Base-by-base conservation (phyloP, 53 echinoderm and acorn worm genomes). In the Paracentrotus lividus region DNA sequence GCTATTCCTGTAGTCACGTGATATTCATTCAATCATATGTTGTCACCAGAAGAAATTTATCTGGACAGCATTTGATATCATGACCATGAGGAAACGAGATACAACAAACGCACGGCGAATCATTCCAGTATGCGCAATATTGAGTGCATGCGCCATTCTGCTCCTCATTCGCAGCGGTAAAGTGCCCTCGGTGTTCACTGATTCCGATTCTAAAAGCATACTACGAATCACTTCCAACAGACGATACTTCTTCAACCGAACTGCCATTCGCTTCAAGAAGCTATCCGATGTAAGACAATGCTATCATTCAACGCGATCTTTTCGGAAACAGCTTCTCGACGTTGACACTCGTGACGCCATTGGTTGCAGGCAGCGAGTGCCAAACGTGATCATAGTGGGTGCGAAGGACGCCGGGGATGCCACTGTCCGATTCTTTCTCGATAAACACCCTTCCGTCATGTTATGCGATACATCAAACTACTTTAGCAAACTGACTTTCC, bases 241-340 rank as follows among this genome's bases (percentile, higher is more conserved):
- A 64, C 90, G 90, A 45, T 89, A 89, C 90, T 66, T 89, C 44
- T 89, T 42, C 65, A 89, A 89, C 47, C 90, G 90, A 21, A 89
- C 90, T 23, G 90, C 90, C 26, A 89, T 89, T 24, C 60, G 90
- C 29, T 64, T n/a, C 9, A 89, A 61, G 90, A 89, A 89, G 24
- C 8, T 10, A 56, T 59, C 90, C 0, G 90, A 89, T 34, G 58
- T 89, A 16, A 42, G 90, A 64, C 90, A 89, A 57, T 89, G 90
- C 90, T 89, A 89, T 45, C 60, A 65, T 23, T 8, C 66, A 26
- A 65, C 90, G 20, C 60, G 90, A 27, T 15, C 45, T 31, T 20
- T 56, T 1, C 21, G 15, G 15, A 89, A 65, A 42, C 38, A 40
- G n/a, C 44, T 60, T 5, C 57, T 65, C 2, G 90, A 89, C 34